These are phyloP conservation scores for Microcebus jonahi DNA, from an alignment of 2,113 vertebrate species.

Conservation along the genomic window DNA sequence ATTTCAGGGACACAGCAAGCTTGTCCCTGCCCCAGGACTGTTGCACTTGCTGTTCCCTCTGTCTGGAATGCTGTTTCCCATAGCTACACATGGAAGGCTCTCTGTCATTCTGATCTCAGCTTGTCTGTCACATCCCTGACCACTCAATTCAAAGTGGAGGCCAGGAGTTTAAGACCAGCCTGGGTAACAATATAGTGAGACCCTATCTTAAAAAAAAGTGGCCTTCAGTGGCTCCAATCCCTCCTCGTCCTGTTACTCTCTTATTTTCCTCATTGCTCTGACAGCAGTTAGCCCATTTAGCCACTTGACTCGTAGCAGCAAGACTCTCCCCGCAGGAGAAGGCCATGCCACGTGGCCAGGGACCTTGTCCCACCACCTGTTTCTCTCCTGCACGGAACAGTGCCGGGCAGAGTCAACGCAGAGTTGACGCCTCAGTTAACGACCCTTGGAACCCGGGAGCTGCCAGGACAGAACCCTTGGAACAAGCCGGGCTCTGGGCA, in stretches of 20 bases:
- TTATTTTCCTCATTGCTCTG: background rate
- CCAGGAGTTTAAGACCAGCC: too few species aligned
- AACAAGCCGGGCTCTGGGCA: background rate
- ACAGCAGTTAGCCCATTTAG: background rate
- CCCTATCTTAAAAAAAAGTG: background rate
- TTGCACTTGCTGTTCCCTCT: background rate
- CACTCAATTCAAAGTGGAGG: background rate
- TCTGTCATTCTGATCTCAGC: background rate
- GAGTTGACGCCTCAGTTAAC: background rate
- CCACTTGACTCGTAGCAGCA: background rate
- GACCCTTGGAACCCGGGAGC: background rate
- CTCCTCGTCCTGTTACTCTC: background rate
- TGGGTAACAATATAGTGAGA: too few species aligned
- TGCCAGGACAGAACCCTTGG: background rate
- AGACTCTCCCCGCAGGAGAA: background rate
- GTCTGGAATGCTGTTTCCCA: background rate
- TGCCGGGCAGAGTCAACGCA: accelerated
- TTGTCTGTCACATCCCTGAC: background rate
- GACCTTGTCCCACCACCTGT: background rate
- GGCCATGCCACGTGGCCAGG: background rate
- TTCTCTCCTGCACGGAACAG: background rate
- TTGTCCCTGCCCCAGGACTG: constrained; percentile 4
- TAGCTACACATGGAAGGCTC: background rate
- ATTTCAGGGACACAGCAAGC: background rate
- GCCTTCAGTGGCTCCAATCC: background rate